Base-by-base conservation (phyloP, 2,113 vertebrate species). In the Elephantulus edwardii region DNA sequence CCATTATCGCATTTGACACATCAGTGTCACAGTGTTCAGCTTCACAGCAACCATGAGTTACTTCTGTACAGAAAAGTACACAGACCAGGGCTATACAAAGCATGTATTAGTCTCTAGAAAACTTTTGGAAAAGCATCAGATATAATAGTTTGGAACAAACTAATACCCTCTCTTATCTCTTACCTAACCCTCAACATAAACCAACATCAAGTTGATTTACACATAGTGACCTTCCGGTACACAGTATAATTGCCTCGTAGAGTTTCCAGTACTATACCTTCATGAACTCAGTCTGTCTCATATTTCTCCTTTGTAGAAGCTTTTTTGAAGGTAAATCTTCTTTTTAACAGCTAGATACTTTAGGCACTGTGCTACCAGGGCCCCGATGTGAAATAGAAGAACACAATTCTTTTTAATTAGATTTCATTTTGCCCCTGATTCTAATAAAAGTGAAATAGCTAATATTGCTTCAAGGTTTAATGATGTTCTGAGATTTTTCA, bases 371-470 rank as follows among this genome's bases (percentile, higher is more conserved):
- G 30, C 30, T 14, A 62, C 60, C 30, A 62, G 60, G 60, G 60
- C 30, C 33, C 30, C 11, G 13, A 14, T 62, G 22, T 54, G 33
- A 16, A 14, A 46, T 40, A 35, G 19, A 82, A 35, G 19, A 82
- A 7, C 20, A 40, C 33, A 71, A 35, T 58, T 79, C 60, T 81
- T 92, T 96, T 83, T 20, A 87, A 81, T 81, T 84, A 84, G 42
- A 72, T 33, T 84, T 86, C 81, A 14, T 8, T 52, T 76, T 86
- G 80, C 35, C 35, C 19, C 30, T 70, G 66, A 81, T 87, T 87
- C 74, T 81, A 91, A 91, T 84, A 89, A 94, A 92, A 86, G 60
- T 72, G 22, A 89, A 86, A 84, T n/a, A 72, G 12, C 42, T 88
- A 70, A 79, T 76, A 85, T 74, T 85, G 33, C 54, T 94, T 74